Conservation (phyloP, 2,888 invertebrate species). For the Melieria picta region DNA sequence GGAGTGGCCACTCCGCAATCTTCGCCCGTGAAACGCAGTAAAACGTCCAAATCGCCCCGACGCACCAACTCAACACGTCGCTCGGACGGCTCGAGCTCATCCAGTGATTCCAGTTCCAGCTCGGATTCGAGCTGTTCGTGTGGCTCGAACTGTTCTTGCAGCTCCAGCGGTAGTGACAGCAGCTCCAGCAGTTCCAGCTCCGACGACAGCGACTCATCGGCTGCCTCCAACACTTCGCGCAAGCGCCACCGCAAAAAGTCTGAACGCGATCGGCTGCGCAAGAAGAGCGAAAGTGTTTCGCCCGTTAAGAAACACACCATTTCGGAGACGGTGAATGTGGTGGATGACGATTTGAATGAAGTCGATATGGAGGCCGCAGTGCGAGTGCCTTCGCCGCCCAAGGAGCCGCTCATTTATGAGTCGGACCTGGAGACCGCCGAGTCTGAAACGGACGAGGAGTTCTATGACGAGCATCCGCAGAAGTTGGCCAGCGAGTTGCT, state of each 20-base stretch:
- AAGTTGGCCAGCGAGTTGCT: slow-evolving; percentile 76
- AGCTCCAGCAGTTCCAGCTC: slow-evolving; percentile 73
- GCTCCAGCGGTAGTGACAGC: slow-evolving; percentile 72
- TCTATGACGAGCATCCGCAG: slow-evolving; percentile 86
- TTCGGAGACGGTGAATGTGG: slow-evolving; percentile 35
- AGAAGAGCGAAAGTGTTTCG: slow-evolving; percentile 52
- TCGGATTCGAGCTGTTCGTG: slow-evolving; percentile 84
- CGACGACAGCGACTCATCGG: slow-evolving; percentile 68
- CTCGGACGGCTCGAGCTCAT: slow-evolving; percentile 72
- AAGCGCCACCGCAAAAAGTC: slow-evolving; percentile 63
- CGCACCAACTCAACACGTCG: slow-evolving; percentile 57
- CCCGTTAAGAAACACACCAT: slow-evolving; percentile 45
- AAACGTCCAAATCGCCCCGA: slow-evolving; percentile 39
- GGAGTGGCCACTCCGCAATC: slow-evolving; percentile 38
- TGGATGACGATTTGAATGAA: slow-evolving; percentile 33
- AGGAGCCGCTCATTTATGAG: slow-evolving; percentile 76
- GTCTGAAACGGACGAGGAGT: slow-evolving; percentile 88
- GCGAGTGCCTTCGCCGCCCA: slow-evolving; percentile 43
- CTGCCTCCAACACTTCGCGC: slow-evolving; percentile 57
- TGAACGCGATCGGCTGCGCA: slow-evolving; percentile 67
- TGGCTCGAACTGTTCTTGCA: slow-evolving; percentile 85
- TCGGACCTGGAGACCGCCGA: slow-evolving; percentile 87
- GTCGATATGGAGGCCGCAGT: slow-evolving; percentile 67
- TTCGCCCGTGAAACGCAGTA: slow-evolving; percentile 53
- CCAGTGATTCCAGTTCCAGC: slow-evolving; percentile 80